Base-by-base conservation (phyloP, 1,140 invertebrate genomes). In the Zaprionus capensis region DNA sequence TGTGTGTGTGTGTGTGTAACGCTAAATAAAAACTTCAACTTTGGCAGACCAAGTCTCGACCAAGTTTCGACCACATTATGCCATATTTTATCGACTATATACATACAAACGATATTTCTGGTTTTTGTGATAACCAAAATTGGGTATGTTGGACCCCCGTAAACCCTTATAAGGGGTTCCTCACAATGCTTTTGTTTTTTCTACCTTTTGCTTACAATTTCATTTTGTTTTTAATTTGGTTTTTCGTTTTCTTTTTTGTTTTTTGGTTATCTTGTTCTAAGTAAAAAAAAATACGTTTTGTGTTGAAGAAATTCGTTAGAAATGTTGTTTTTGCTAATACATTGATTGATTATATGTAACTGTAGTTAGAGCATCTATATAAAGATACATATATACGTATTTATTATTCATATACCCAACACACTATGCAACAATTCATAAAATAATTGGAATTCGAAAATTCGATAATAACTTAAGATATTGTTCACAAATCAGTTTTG, bases 221-320 rank as follows among this genome's bases (percentile, higher is more conserved):
- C 46, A 22, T 46, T 46, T 46, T 6, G 44, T n/a, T 44, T 15
- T 44, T 44, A 3, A 4, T 44, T 44, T 44, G 2, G 15, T 44
- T 44, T 7, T 7, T 7, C 6, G 28, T 31, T n/a, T n/a, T 7
- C n/a, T n/a, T n/a, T 17, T 44, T 44, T 44, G 1, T 44, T n/a
- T 44, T 44, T 44, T 44, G n/a, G 46, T 49, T 49, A 11, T 49
- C 12, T 9, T 49, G 5, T 49, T 41, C 5, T 2, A 6, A 51
- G 11, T 22, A 24, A 51, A 51, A 51, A 49, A 49, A 49, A 22
- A 46, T 24, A 2, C 46, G 11, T 20, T 51, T 51, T 12, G 53
- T 65, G 68, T 65, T 36, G 56, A 15, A 78, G 58, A 73, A 44
- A 62, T 51, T 76, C 68, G 44, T 71, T 53, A 71, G 36, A 71